Percentiles rank a stretch among this genome's conserved stretches.
Evolutionary conservation across 2,113 vertebrate species (phyloP).

Genomic region (Anseranas semipalmata): DNA sequence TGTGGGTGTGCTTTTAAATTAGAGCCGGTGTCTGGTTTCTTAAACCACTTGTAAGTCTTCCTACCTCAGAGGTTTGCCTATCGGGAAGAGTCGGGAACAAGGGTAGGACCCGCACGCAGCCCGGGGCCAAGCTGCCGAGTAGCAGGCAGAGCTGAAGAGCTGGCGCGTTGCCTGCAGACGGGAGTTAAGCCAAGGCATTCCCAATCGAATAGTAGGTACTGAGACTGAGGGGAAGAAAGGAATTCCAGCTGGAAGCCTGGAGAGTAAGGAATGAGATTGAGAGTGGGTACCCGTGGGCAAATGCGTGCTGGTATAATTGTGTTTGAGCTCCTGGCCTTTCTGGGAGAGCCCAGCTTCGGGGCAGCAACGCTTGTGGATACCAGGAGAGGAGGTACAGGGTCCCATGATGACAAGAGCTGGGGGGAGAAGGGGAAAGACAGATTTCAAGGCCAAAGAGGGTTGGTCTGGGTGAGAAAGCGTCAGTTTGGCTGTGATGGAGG

Average conservation of each 20-base stretch:
- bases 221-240: neutral
- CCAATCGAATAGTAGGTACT: fast-evolving
- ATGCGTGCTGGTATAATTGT: fast-evolving
- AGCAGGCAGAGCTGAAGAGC: neutral
- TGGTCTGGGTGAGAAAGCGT: neutral
- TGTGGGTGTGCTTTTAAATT: neutral
- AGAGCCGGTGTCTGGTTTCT: neutral
- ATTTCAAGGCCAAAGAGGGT: neutral
- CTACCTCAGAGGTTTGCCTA: neutral
- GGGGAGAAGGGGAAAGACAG: too few relatives aligned
- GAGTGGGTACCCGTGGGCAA: fast-evolving
- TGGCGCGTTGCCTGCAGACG: neutral
- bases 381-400: neutral
- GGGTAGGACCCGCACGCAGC: neutral
- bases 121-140: neutral
- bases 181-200: neutral
- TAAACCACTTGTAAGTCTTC: neutral
- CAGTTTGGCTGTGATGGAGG: neutral
- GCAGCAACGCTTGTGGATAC: fast-evolving
- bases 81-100: neutral
- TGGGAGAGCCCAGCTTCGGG: neutral
- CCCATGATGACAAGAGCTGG: neutral
- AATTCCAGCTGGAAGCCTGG: neutral
- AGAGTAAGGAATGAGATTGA: fast-evolving
- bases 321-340: fast-evolving